phyloP scores from a whole-genome alignment of 2,888 invertebrate genomes.

The Archips xylosteana region DNA sequence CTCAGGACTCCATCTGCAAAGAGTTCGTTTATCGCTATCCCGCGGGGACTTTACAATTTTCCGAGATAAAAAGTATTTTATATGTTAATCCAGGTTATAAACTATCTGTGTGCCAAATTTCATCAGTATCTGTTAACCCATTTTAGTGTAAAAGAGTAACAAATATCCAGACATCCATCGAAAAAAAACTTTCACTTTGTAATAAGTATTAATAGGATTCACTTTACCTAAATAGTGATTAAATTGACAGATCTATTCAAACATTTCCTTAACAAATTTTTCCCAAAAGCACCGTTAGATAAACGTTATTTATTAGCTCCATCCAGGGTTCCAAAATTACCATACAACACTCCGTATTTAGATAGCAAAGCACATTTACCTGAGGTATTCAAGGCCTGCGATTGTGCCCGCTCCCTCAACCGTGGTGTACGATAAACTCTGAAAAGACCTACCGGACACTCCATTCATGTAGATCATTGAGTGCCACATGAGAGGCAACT shows the following conservation, averaged over 20 bases:
- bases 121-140: too few species aligned
- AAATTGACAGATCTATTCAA: not conserved
- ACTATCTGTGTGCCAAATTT: too few species aligned
- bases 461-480: constrained; percentile 78
- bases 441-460: constrained; percentile 78
- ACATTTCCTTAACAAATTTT: not conserved
- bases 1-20: too few species aligned
- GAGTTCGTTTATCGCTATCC: too few species aligned
- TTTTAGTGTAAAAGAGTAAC: too few species aligned
- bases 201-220: too few species aligned
- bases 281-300: not conserved
- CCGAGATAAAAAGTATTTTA: too few species aligned
- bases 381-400: constrained; percentile 61
- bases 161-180: too few species aligned
- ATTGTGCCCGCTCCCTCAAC: constrained; percentile 69
- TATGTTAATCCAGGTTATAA: too few species aligned
- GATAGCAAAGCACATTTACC: constrained; percentile 59
- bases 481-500: constrained; percentile 60
- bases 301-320: constrained; percentile 15
- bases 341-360: constrained; percentile 35
- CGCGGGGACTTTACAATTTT: too few species aligned
- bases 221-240: too few species aligned
- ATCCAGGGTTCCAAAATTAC: constrained; percentile 19
- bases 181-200: too few species aligned
- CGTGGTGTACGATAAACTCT: constrained; percentile 69